Base-by-base conservation (phyloP, 2,797 vertebrate genomes). In the Poliocrania exsul region DNA sequence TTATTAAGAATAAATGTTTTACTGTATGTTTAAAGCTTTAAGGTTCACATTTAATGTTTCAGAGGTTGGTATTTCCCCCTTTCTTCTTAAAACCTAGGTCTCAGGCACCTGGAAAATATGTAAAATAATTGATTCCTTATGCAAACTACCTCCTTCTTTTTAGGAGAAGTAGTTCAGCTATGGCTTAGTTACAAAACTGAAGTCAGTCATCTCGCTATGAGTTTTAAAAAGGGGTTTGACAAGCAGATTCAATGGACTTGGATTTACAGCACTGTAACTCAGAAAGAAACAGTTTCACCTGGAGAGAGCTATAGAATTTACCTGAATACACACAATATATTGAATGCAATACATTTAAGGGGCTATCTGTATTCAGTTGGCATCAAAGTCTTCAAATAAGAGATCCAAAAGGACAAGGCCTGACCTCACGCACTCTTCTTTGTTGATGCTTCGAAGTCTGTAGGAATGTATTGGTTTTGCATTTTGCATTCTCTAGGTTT, bases 51-150 rank as follows among this genome's bases (percentile, higher is more conserved):
- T 60, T 81, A 74, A 37, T 67, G 16, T 81, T 83, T 78, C 53
- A 83, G 49, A 62, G 4, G 8, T 26, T 62, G 42, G 4, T 23
- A 65, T 80, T 60, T 61, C 7, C 9, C 18, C 5, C 8, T 37
- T 79, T 72, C 23, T 81, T 90, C 61, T 66, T 73, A 74, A 94
- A 81, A 86, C 10, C 46, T 88, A 72, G 11, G 31, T 92, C 33
- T 91, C 10, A 26, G 54, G 13, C 25, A 67, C 37, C 29, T 57
- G 50, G 33, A 26, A 79, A 85, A 89, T 78, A 54, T 33, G 16
- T 16, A 66, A 89, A 54, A 58, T 60, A 19, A 56, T 31, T 3
- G 64, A 69, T 94, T 83, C 25, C 33, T 73, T 47, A 62, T 38
- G 40, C 31, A 70, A 81, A 71, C 28, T 66, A 67, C 8, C 7